These are phyloP conservation scores for Peromyscus eremicus DNA, from an alignment of 2,797 vertebrate species.

Conservation along the genomic window DNA sequence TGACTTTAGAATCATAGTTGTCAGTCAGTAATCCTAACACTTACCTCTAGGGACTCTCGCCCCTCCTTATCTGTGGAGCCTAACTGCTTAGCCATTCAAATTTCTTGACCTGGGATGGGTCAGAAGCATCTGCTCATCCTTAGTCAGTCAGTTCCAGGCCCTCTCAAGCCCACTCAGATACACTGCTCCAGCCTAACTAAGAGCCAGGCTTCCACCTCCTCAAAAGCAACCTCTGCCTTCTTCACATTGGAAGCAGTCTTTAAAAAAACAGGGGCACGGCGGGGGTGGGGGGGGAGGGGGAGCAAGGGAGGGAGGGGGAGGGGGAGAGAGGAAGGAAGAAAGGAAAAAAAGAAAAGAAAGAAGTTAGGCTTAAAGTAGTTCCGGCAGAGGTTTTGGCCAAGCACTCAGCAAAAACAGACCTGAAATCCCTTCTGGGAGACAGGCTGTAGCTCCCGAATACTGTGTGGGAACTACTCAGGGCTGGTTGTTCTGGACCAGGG, in stretches of 20 bases:
- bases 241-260: not conserved
- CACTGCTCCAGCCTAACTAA: not conserved
- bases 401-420: slow-evolving; percentile 18
- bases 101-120: not conserved
- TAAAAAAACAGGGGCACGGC: too few relatives aligned
- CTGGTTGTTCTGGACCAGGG: not conserved
- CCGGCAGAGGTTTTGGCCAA: slow-evolving; percentile 20
- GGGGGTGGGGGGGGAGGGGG: rapidly evolving
- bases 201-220: not conserved
- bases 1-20: not conserved
- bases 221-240: not conserved
- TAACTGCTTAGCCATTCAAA: not conserved
- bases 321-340: too few relatives aligned
- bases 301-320: rapidly evolving
- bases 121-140: not conserved
- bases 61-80: not conserved
- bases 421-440: not conserved
- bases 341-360: not conserved
- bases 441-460: not conserved
- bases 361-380: slow-evolving; percentile 8
- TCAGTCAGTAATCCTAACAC: not conserved
- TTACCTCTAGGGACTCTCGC: not conserved
- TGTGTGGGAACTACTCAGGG: not conserved
- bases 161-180: not conserved
- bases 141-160: not conserved